phyloP scores from a whole-genome alignment of 2,113 vertebrate genomes.

The Spea bombifrons region DNA sequence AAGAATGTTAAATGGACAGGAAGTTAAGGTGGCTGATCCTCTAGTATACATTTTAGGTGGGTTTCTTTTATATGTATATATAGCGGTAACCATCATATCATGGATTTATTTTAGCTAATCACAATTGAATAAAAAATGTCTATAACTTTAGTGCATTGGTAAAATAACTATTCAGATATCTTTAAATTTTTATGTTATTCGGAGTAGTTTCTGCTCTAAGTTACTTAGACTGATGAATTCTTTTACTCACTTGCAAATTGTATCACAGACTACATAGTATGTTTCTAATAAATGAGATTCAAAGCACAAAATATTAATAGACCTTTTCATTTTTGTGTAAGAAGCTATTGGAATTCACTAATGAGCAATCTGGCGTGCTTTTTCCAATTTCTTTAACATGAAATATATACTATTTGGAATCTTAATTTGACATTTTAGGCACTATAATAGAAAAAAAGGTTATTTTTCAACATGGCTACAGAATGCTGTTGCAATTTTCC shows the following conservation, averaged over 20 bases:
- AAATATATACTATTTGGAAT: constrained; percentile 54
- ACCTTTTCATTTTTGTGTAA: constrained; percentile 62
- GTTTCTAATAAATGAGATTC: constrained; percentile 61
- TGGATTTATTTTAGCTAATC: too few relatives aligned
- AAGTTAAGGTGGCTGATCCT: too few relatives aligned
- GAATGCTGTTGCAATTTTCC: constrained; percentile 18
- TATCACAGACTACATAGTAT: constrained; percentile 57
- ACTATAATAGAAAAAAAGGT: constrained; percentile 50
- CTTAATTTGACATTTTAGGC: constrained; percentile 45
- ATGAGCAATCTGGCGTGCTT: constrained; percentile 57
- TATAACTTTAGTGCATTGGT: too few relatives aligned
- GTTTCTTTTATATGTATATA: too few relatives aligned
- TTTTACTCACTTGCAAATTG: constrained; percentile 28
- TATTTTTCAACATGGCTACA: constrained; percentile 51
- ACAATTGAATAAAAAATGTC: too few relatives aligned
- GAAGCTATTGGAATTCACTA: constrained; percentile 67
- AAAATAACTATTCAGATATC: constrained; percentile 33
- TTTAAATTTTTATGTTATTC: constrained; percentile 71
- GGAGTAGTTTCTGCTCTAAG: constrained; percentile 57
- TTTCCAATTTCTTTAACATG: constrained; percentile 66
- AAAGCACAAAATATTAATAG: constrained; percentile 61
- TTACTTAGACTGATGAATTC: constrained; percentile 61
- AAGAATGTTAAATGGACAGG: too few relatives aligned
- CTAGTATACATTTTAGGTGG: too few relatives aligned
- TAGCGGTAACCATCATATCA: too few relatives aligned